phyloP scores from a whole-genome alignment of 1,140 invertebrate genomes.

The Calycopis cecrops region DNA sequence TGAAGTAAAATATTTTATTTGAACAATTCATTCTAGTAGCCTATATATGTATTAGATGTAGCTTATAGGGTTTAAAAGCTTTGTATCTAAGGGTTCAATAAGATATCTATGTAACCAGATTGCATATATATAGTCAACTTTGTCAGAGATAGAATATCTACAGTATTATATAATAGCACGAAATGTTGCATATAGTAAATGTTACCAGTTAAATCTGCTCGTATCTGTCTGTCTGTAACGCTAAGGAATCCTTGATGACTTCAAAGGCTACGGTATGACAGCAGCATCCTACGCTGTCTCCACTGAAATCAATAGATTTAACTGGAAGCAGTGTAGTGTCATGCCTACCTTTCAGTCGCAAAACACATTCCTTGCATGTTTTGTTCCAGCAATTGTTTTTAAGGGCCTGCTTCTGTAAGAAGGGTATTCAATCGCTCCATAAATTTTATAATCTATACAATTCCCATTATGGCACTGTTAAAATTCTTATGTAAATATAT shows the following conservation, averaged over 20 bases:
- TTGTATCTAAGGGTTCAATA: conserved; percentile 53
- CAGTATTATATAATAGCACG: conserved; percentile 16
- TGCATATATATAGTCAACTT: conserved; percentile 23
- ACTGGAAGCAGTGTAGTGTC: conserved; percentile 62
- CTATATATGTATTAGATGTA: conserved; percentile 51
- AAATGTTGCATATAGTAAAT: conserved; percentile 7
- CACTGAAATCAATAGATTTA: conserved; percentile 68
- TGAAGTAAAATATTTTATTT: conserved; percentile 52
- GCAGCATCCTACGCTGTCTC: conserved; percentile 65
- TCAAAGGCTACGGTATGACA: conserved; percentile 39
- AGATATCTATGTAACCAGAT: conserved; percentile 26
- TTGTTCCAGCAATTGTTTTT: conserved; percentile 53
- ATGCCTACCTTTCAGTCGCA: conserved; percentile 35
- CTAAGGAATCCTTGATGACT: conserved; percentile 41
- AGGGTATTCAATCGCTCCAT: conserved; percentile 48
- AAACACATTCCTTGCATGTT: conserved; percentile 45
- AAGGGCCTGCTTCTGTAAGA: conserved; percentile 48
- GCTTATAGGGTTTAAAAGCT: conserved; percentile 60
- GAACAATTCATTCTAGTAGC: conserved; percentile 66
- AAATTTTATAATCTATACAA: conserved; percentile 49
- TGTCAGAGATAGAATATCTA: conserved; percentile 8
- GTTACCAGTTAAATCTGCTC: conserved; percentile 2
- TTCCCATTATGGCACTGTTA: conserved; percentile 69
- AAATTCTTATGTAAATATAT: conserved; percentile 75
- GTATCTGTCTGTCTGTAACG: conserved; percentile 7